These are phyloP conservation scores for Atopsyche davidsoni DNA, from an alignment of 1,140 invertebrate species.

Conservation along the genomic window DNA sequence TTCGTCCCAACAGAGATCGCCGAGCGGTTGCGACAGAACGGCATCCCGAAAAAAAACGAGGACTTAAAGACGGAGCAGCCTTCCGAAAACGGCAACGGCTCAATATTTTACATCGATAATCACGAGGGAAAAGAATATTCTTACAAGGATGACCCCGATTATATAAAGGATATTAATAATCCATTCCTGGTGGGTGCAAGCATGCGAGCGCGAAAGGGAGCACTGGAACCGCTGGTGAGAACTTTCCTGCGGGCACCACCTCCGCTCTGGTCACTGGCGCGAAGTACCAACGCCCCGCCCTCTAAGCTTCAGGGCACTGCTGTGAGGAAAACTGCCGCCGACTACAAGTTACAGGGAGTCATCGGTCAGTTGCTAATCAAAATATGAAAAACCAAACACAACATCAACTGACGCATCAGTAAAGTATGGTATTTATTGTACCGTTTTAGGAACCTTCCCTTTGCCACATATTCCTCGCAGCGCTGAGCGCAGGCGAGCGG, in stretches of 20 bases:
- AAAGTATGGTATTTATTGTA: neutral
- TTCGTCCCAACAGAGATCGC: constrained; percentile 20
- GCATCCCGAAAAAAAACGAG: neutral
- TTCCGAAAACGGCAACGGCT: constrained; percentile 1
- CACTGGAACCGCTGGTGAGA: constrained; percentile 44
- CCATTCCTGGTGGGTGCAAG: constrained; percentile 29
- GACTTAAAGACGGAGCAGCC: neutral
- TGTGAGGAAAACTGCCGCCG: constrained; percentile 9
- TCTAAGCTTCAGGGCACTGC: constrained; percentile 1
- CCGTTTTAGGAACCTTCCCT: constrained; percentile 23
- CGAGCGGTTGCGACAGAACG: neutral
- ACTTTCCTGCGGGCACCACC: constrained; percentile 34
- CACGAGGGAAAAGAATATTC: constrained; percentile 8
- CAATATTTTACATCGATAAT: constrained; percentile 7
- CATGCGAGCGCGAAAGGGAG: constrained; percentile 38
- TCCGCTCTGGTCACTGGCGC: constrained; percentile 43
- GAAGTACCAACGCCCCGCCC: constrained; percentile 27
- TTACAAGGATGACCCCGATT: constrained; percentile 28
- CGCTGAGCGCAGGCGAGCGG: constrained; percentile 2
- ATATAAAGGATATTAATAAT: constrained; percentile 29
- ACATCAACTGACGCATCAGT: neutral
- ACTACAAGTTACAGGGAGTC: constrained; percentile 28
- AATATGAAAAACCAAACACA: neutral
- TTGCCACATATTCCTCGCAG: constrained; percentile 23
- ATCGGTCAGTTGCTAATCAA: constrained; percentile 17